These are phyloP conservation scores for Polyodon spathula DNA, from an alignment of 2,113 vertebrate genomes.

Conservation along the genomic window DNA sequence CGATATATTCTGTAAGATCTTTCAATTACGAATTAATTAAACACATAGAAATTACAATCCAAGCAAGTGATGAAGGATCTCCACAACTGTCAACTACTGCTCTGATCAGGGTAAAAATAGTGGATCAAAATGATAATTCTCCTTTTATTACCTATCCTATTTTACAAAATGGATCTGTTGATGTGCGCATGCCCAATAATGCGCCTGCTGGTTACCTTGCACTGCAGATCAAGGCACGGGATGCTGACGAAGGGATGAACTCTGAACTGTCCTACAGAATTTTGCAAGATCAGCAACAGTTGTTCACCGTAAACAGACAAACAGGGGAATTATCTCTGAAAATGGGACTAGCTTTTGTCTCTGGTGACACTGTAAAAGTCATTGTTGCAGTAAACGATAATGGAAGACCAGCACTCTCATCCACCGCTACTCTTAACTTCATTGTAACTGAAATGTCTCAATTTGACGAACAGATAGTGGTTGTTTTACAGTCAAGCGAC, in stretches of 20 bases:
- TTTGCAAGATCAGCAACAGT: conserved; percentile 32
- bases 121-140: conserved; percentile 54
- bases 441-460: conserved; percentile 39
- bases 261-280: conserved; percentile 38
- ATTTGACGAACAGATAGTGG: conserved; percentile 43
- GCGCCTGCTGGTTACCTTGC: conserved; percentile 43
- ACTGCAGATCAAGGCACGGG: conserved; percentile 36
- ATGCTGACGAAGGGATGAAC: conserved; percentile 43
- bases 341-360: conserved; percentile 27
- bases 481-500: conserved; percentile 32
- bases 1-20: conserved; percentile 36
- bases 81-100: conserved; percentile 34
- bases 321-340: conserved; percentile 47
- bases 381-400: conserved; percentile 45
- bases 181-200: conserved; percentile 36
- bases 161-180: conserved; percentile 39
- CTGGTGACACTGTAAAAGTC: conserved; percentile 31
- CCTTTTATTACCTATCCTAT: conserved; percentile 41
- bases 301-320: conserved; percentile 39
- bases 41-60: conserved; percentile 41
- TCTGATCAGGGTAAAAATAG: conserved; percentile 37
- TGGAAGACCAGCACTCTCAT: conserved; percentile 32
- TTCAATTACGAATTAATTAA: conserved; percentile 46
- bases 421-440: conserved; percentile 33
- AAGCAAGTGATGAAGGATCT: conserved; percentile 44